phyloP scores from a whole-genome alignment of 2,113 vertebrate genomes.

The Hipposideros armiger region DNA sequence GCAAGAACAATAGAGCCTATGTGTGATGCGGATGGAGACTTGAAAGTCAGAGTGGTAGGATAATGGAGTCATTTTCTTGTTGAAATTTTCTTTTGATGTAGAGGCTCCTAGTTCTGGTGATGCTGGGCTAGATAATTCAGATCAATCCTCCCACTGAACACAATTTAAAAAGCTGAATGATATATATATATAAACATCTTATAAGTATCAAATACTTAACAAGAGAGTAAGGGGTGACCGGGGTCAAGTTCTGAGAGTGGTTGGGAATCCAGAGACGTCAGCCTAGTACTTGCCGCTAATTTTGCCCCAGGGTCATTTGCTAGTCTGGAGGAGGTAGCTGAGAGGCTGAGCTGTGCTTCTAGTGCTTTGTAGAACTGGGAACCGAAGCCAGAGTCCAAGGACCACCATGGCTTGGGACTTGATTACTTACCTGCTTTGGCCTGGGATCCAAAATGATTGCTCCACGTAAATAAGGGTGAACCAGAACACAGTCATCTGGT shows the following conservation, averaged over 20 bases:
- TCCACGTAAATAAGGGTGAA: not conserved
- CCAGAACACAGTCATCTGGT: not conserved
- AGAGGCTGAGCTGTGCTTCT: not conserved
- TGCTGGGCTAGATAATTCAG: not conserved
- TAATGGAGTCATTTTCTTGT: not conserved
- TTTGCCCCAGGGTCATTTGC: not conserved
- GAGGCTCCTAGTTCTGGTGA: not conserved
- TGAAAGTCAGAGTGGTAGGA: not conserved
- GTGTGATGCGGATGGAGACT: not conserved
- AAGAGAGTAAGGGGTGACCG: not conserved
- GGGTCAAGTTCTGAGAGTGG: not conserved
- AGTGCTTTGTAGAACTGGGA: not conserved
- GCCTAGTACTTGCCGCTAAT: not conserved
- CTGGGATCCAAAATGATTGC: not conserved
- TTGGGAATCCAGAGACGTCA: not conserved
- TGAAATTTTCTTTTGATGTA: not conserved
- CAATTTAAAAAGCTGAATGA: not conserved
- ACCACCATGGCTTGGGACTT: not conserved
- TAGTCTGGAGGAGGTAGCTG: not conserved
- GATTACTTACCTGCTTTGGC: not conserved
- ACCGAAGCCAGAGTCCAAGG: not conserved
- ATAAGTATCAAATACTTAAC: constrained; percentile 6
- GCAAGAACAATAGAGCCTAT: not conserved
- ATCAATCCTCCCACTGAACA: not conserved
- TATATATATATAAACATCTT: not conserved